Conservation (phyloP, 2,888 invertebrate species). For the Cephus rjabovi region DNA sequence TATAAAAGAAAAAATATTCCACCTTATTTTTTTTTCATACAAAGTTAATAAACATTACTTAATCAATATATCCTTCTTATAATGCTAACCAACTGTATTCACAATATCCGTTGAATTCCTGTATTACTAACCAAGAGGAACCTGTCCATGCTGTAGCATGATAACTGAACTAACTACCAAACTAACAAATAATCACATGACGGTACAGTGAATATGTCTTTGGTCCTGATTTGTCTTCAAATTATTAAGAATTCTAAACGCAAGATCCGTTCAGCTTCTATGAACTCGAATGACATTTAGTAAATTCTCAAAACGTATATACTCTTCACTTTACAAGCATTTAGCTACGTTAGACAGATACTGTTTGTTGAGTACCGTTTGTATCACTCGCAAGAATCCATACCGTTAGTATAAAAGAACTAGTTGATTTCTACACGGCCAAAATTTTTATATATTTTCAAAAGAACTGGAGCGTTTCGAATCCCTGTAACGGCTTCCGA, state of each 20-base stretch:
- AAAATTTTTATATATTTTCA: background rate
- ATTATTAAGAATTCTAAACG: background rate
- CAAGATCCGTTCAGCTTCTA: too few relatives aligned
- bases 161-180: background rate
- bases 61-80: background rate
- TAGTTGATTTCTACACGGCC: background rate
- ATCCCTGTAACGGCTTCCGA: background rate
- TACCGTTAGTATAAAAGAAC: background rate
- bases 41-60: background rate
- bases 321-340: background rate
- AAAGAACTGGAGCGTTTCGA: background rate
- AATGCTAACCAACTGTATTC: background rate
- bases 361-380: background rate
- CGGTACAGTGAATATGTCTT: background rate
- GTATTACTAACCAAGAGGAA: background rate
- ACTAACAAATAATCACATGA: background rate
- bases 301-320: background rate
- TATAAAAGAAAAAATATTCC: background rate
- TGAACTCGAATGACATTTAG: background rate
- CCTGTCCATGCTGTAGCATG: background rate
- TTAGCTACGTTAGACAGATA: background rate
- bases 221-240: background rate
- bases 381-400: background rate
- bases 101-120: background rate
- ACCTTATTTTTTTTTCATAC: background rate